A percentile compares a stretch with the other conserved stretches of the same genome.
Evolutionary conservation across 2,113 vertebrate species (phyloP).

Genomic region (Ceyx margarethae): DNA sequence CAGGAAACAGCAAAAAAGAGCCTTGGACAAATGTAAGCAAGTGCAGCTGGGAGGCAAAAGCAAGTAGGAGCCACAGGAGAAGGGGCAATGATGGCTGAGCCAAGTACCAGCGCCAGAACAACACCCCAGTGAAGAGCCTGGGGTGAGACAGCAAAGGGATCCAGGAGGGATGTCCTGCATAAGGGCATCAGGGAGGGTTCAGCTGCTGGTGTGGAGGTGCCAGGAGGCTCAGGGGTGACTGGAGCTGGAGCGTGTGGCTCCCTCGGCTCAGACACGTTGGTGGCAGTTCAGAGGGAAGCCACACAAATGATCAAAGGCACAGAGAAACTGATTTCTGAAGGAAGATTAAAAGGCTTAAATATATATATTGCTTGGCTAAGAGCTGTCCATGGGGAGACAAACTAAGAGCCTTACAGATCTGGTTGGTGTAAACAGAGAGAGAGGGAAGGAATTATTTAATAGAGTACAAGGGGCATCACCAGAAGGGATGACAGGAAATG

Average conservation of each 20-base stretch:
- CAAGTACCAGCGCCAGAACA: not conserved
- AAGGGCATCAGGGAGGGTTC: rapidly evolving
- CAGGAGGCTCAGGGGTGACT: not conserved
- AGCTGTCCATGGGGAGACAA: slow-evolving; percentile 51
- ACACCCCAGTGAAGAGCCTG: not conserved
- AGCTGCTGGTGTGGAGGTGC: rapidly evolving
- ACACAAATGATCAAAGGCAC: slow-evolving; percentile 41
- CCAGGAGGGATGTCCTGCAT: rapidly evolving
- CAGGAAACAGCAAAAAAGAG: not conserved
- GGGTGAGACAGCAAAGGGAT: not conserved
- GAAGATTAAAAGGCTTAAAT: slow-evolving; percentile 66
- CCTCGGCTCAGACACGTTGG: rapidly evolving
- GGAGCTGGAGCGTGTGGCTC: rapidly evolving
- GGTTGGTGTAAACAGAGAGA: slow-evolving; percentile 47
- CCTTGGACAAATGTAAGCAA: not conserved
- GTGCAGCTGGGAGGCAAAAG: not conserved
- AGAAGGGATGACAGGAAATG: slow-evolving; percentile 58
- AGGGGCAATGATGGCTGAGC: not conserved
- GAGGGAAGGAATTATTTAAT: slow-evolving; percentile 60
- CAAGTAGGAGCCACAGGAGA: not conserved
- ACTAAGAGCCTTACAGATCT: slow-evolving; percentile 52
- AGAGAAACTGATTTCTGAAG: slow-evolving; percentile 32
- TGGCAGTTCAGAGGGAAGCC: not conserved
- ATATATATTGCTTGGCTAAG: slow-evolving; percentile 57
- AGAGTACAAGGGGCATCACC: slow-evolving; percentile 51